Evolutionary conservation across 2,888 invertebrate species (phyloP).

Genomic region (Byasa hedistus): DNA sequence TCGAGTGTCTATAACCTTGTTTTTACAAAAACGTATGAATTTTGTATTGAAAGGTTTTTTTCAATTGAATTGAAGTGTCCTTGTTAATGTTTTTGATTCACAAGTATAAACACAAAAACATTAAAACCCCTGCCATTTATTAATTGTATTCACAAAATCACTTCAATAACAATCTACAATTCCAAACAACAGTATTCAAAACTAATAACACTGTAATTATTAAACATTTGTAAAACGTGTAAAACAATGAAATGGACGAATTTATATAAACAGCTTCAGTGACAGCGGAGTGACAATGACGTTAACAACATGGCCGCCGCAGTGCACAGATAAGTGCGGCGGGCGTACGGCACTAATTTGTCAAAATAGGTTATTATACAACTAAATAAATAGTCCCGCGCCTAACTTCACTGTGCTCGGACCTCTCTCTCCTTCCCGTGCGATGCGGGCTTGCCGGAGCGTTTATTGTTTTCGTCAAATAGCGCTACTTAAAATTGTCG

Average conservation of each 20-base stretch:
- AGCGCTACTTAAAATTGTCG: constrained; percentile 38
- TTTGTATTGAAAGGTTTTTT: no score
- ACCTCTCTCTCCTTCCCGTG: constrained; percentile 50
- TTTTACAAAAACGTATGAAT: no score
- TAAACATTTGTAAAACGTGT: neutral
- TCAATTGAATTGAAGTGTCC: no score
- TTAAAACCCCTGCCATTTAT: no score
- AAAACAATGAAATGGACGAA: neutral
- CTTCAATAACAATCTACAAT: neutral
- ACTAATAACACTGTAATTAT: neutral
- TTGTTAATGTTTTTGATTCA: no score
- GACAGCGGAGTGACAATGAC: constrained; percentile 1
- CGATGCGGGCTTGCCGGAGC: constrained; percentile 30
- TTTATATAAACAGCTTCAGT: neutral
- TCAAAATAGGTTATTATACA: constrained; percentile 73
- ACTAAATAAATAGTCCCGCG: constrained; percentile 43
- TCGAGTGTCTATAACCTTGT: no score
- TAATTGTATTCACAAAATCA: neutral
- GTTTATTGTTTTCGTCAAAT: constrained; percentile 47
- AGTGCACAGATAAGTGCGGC: constrained; percentile 44
- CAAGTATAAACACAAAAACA: no score
- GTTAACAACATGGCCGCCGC: constrained; percentile 2
- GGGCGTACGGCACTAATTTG: constrained; percentile 71
- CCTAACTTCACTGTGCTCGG: constrained; percentile 38
- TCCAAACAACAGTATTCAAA: neutral